Percentiles rank a stretch among this genome's conserved stretches.
Conservation (phyloP, 2,888 invertebrate genomes). For the Watsonalla binaria region DNA sequence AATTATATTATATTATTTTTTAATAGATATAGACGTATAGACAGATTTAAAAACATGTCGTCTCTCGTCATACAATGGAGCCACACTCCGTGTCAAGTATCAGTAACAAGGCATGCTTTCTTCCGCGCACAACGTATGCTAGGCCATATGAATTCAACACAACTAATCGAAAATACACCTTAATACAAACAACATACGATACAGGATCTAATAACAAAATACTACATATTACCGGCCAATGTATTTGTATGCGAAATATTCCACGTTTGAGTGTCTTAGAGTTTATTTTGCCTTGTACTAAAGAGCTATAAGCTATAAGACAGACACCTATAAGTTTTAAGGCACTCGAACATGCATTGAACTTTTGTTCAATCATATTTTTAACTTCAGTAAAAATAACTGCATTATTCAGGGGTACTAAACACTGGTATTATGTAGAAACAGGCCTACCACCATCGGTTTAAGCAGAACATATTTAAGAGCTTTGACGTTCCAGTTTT, state of each 20-base stretch:
- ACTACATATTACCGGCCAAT: not conserved
- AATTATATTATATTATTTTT: too few relatives aligned
- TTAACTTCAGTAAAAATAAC: conserved; percentile 1
- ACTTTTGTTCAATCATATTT: conserved; percentile 25
- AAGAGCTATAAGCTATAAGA: conserved; percentile 2
- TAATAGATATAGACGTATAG: too few relatives aligned
- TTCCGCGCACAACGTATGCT: conserved; percentile 54
- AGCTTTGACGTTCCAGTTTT: too few relatives aligned
- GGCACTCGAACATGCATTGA: conserved; percentile 36
- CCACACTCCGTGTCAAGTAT: conserved; percentile 60
- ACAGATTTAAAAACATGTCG: too few relatives aligned
- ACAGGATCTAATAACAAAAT: not conserved
- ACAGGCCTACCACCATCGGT: too few relatives aligned
- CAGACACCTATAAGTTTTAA: conserved; percentile 21
- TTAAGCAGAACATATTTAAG: too few relatives aligned
- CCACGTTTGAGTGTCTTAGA: not conserved
- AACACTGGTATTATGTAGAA: too few relatives aligned
- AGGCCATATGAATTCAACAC: conserved; percentile 17
- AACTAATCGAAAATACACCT: not conserved
- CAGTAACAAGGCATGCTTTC: conserved; percentile 68
- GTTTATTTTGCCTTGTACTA: conserved; percentile 12
- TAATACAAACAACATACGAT: not conserved
- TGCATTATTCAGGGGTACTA: not conserved
- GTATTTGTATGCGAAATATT: not conserved
- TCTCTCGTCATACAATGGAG: conserved; percentile 39